Conservation (phyloP, 2,888 invertebrate genomes). For the Drosophila antonietae region DNA sequence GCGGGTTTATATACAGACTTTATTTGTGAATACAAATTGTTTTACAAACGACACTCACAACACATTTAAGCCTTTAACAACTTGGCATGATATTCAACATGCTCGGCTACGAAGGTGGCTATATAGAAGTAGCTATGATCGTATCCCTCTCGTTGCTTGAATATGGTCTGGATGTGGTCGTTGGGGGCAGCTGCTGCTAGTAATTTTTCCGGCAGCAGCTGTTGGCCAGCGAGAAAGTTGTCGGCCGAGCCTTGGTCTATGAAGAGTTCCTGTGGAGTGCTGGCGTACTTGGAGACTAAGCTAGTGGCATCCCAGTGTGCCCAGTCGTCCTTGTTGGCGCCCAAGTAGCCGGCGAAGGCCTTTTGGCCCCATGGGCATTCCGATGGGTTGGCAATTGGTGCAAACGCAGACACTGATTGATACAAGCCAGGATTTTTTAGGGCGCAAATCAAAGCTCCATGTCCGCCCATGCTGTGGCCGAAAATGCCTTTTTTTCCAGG, state of each 20-base stretch:
- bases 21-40: slow-evolving; percentile 24
- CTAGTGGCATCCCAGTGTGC: slow-evolving; percentile 95
- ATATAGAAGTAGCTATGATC: slow-evolving; percentile 98
- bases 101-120: slow-evolving; percentile 95
- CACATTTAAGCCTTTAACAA: slow-evolving; percentile 86
- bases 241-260: slow-evolving; percentile 96
- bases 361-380: slow-evolving; percentile 95
- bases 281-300: slow-evolving; percentile 92
- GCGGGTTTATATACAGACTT: slow-evolving; percentile 25
- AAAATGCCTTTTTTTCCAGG: slow-evolving; percentile 89
- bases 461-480: slow-evolving; percentile 99
- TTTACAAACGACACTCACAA: slow-evolving; percentile 10
- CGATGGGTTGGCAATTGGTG: slow-evolving; percentile 96
- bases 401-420: slow-evolving; percentile 95
- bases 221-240: slow-evolving; percentile 90
- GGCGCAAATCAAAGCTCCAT: slow-evolving; percentile 96
- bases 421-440: slow-evolving; percentile 96
- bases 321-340: slow-evolving; percentile 89
- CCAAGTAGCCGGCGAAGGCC: slow-evolving; percentile 92
- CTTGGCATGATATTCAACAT: slow-evolving; percentile 94
- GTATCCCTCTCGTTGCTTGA: slow-evolving; percentile 92
- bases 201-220: slow-evolving; percentile 94
- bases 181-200: slow-evolving; percentile 85
- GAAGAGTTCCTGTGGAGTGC: slow-evolving; percentile 92
- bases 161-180: slow-evolving; percentile 88